Evolutionary conservation across 2,113 vertebrate genomes (phyloP).

Genomic region (Corythoichthys intestinalis): DNA sequence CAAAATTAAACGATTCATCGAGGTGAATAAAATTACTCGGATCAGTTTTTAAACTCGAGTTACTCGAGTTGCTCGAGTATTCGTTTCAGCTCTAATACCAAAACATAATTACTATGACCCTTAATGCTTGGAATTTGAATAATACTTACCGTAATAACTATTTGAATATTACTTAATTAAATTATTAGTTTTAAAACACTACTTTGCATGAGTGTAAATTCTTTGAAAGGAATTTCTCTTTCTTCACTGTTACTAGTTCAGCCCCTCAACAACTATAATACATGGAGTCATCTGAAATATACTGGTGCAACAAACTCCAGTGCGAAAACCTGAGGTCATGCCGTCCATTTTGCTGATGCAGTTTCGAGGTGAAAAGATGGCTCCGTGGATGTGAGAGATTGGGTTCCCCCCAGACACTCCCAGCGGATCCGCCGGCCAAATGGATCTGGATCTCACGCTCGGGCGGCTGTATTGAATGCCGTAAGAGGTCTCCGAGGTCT

Average conservation of each 20-base stretch:
- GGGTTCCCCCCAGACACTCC: constrained; percentile 72
- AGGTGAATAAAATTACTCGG: too few relatives aligned
- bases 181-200: too few relatives aligned
- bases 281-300: neutral
- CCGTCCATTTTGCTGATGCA: constrained; percentile 68
- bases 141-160: too few relatives aligned
- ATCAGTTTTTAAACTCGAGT: too few relatives aligned
- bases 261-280: neutral
- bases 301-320: constrained; percentile 4
- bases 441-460: constrained; percentile 74
- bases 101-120: too few relatives aligned
- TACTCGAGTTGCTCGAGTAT: too few relatives aligned
- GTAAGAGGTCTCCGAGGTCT: constrained; percentile 72
- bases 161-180: too few relatives aligned
- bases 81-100: too few relatives aligned
- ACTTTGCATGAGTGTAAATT: too few relatives aligned
- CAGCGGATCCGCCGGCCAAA: constrained; percentile 67
- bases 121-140: too few relatives aligned
- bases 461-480: constrained; percentile 74
- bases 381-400: constrained; percentile 70
- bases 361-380: constrained; percentile 66
- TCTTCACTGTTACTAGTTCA: neutral
- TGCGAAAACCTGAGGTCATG: constrained; percentile 16
- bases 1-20: too few relatives aligned
- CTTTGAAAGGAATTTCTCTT: neutral